Evolutionary conservation across 2,113 vertebrate genomes (phyloP).

Genomic region (Sinocyclocheilus rhinocerous): DNA sequence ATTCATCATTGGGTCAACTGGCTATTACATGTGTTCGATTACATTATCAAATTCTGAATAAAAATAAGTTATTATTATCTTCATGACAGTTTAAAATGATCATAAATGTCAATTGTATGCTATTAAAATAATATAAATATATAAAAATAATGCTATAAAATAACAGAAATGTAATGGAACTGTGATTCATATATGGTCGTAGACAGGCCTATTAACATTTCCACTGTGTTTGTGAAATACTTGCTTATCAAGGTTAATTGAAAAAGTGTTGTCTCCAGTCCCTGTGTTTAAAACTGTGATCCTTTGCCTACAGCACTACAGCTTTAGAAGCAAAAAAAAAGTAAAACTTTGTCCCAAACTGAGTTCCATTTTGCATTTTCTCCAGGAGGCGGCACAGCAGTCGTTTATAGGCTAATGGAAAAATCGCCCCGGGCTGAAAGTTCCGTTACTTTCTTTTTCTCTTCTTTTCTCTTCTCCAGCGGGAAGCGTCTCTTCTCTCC

Average conservation of each 20-base stretch:
- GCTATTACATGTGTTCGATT: background rate
- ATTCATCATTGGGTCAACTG: background rate
- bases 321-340: background rate
- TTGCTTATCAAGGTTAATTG: background rate
- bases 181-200: too few species aligned
- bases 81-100: too few species aligned
- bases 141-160: too few species aligned
- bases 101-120: too few species aligned
- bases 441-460: slow-evolving; percentile 48
- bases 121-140: too few species aligned
- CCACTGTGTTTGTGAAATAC: background rate
- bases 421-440: slow-evolving; percentile 48
- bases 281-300: background rate
- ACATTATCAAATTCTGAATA: background rate
- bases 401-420: slow-evolving; percentile 4
- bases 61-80: background rate
- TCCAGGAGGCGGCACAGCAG: slow-evolving; percentile 35
- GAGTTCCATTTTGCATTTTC: slow-evolving; percentile 38
- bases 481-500: slow-evolving; percentile 68
- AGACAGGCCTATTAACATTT: background rate
- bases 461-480: slow-evolving; percentile 58
- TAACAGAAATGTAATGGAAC: too few species aligned
- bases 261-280: background rate
- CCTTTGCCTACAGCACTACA: background rate
- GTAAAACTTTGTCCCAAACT: background rate